These are phyloP conservation scores for Tyrophagus putrescentiae DNA, from an alignment of 1,140 invertebrate species.

Conservation along the genomic window DNA sequence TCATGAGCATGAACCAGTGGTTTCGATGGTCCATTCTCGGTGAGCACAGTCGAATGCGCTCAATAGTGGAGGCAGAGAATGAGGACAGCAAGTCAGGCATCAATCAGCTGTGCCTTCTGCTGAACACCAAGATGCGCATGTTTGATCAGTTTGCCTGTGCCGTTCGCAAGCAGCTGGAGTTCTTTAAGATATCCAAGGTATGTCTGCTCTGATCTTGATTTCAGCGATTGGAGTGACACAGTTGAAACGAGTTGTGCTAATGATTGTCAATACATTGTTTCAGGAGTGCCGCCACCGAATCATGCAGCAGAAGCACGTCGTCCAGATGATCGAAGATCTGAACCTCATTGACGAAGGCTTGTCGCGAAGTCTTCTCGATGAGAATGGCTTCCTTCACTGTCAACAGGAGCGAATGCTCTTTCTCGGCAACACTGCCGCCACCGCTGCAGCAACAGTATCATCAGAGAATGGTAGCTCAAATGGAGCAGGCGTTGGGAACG, in stretches of 20 bases:
- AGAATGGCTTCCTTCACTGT: not conserved
- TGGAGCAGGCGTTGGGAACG: not conserved
- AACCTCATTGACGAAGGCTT: not conserved
- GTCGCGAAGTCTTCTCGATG: not conserved
- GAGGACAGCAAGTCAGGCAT: not conserved
- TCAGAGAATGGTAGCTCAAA: not conserved
- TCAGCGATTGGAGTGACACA: not conserved
- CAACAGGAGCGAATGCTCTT: not conserved
- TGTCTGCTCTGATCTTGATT: not conserved
- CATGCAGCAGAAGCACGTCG: not conserved
- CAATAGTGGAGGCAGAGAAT: not conserved
- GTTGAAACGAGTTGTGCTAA: not conserved
- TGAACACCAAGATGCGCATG: not conserved
- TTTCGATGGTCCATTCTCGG: not conserved
- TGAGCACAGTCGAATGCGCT: not conserved
- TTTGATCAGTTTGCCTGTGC: not conserved
- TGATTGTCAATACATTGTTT: not conserved
- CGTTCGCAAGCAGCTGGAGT: not conserved
- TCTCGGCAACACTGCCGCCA: not conserved
- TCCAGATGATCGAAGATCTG: not conserved
- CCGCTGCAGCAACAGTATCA: not conserved
- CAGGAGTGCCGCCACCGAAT: constrained; percentile 6
- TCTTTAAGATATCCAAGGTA: not conserved
- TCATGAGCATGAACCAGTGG: not conserved
- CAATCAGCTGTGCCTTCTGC: not conserved